These are phyloP conservation scores for Limnodromus scolopaceus DNA, from an alignment of 2,797 vertebrate species.

Conservation along the genomic window DNA sequence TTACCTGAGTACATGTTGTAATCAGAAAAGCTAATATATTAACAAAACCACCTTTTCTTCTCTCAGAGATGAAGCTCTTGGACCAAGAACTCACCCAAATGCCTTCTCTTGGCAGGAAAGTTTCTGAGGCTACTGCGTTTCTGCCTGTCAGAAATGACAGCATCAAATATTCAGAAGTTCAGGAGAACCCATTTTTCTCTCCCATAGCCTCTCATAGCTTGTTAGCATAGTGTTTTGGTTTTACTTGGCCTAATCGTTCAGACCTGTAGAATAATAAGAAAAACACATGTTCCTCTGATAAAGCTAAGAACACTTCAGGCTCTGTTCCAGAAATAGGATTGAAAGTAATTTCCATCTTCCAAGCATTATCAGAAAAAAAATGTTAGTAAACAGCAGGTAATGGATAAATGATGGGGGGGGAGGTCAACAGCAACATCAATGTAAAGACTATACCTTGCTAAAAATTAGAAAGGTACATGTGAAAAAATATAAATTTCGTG, in stretches of 20 bases:
- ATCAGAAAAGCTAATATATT: background rate
- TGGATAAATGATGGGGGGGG: background rate
- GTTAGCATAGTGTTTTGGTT: slow-evolving; percentile 17
- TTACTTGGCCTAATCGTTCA: slow-evolving; percentile 42
- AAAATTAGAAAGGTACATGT: background rate
- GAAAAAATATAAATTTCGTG: slow-evolving; percentile 8
- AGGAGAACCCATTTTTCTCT: background rate
- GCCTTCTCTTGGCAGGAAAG: background rate
- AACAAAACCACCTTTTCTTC: background rate
- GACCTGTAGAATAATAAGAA: slow-evolving; percentile 42
- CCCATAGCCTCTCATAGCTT: background rate
- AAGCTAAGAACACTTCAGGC: slow-evolving; percentile 28
- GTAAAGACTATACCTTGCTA: background rate
- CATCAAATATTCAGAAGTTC: background rate
- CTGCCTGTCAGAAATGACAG: background rate
- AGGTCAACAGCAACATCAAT: background rate
- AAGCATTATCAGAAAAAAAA: slow-evolving; percentile 56
- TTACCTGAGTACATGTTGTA: background rate
- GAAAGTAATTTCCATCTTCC: slow-evolving; percentile 53
- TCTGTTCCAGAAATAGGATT: slow-evolving; percentile 28
- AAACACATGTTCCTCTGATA: slow-evolving; percentile 1
- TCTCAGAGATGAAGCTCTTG: background rate
- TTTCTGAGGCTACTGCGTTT: background rate
- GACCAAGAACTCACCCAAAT: background rate
- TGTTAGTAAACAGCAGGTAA: background rate